Base-by-base conservation (phyloP, 2,113 vertebrate species). In the Paedocypris sp. region DNA sequence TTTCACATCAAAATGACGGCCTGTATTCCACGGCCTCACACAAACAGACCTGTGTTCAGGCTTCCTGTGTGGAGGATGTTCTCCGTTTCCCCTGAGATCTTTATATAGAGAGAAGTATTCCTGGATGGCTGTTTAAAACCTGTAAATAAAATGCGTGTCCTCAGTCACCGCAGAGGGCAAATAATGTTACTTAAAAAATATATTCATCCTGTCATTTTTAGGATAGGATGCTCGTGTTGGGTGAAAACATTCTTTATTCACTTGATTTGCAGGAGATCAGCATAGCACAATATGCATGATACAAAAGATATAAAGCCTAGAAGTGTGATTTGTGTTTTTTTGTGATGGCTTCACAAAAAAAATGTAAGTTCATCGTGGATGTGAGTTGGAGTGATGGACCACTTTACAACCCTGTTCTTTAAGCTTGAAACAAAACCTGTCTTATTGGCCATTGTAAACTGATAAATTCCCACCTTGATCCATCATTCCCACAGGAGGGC, bases 401-500 rank as follows among this genome's bases (percentile, higher is more conserved):
- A 61, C 62, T 68, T 62, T 49, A 62, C 72, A 60, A 64, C 72
- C 68, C 70, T 75, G 60, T 78, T 76, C 69, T 78, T 75, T 62
- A 65, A 64, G 68, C 52, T 46, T 28, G 41, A 62, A 59, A 83
- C 80, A 82, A 85, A 60, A 62, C 52, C 26, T n/a, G 29, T 71
- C 71, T 71, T 73, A 61, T 68, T 51, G 35, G 65, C 75, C 58
- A 80, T 85, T 83, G 81, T 83, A 73, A 70, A 66, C 53, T 72
- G 76, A 78, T 74, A 79, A 83, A 77, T 80, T 75, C 74, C 53
- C 64, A 11, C 13, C 64, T 71, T 82, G 79, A 84, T 83, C 82
- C 79, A 83, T 75, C 59, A 75, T 76, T 74, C 75, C 72, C 70
- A 64, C 31, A 20, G 12, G 51, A 68, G 45, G 66, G 64, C 43